phyloP scores from a whole-genome alignment of 2,888 invertebrate genomes.

The Tipula helvola region DNA sequence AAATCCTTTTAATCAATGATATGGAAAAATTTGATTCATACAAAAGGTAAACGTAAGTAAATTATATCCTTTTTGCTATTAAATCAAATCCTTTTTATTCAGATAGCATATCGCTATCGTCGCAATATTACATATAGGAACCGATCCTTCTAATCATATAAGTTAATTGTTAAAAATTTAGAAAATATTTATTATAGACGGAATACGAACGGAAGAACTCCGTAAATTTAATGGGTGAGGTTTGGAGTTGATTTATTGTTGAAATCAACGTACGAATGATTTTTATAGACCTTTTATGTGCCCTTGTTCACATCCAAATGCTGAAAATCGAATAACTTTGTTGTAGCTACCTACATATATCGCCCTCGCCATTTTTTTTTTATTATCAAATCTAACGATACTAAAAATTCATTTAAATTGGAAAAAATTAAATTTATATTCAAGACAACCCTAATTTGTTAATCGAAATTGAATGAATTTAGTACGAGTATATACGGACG shows the following conservation, averaged over 20 bases:
- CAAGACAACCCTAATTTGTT: not conserved
- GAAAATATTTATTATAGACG: not conserved
- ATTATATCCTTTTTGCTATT: not conserved
- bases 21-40: no score
- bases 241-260: not conserved
- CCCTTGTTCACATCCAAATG: not conserved
- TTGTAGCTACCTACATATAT: not conserved
- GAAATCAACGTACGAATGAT: not conserved
- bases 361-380: not conserved
- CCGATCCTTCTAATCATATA: not conserved
- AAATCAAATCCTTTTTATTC: not conserved
- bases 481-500: no score
- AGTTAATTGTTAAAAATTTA: not conserved
- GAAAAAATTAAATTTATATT: not conserved
- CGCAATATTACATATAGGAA: not conserved
- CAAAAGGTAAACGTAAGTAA: no score
- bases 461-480: not conserved
- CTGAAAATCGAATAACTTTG: not conserved
- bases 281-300: not conserved
- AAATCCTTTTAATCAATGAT: no score
- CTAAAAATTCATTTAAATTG: not conserved
- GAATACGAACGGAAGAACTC: not conserved
- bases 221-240: not conserved
- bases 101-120: not conserved
- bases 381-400: not conserved